These are phyloP conservation scores for Heliocidaris tuberculata DNA, from an alignment of 35 echinoderm and acorn worm genomes.

Conservation along the genomic window DNA sequence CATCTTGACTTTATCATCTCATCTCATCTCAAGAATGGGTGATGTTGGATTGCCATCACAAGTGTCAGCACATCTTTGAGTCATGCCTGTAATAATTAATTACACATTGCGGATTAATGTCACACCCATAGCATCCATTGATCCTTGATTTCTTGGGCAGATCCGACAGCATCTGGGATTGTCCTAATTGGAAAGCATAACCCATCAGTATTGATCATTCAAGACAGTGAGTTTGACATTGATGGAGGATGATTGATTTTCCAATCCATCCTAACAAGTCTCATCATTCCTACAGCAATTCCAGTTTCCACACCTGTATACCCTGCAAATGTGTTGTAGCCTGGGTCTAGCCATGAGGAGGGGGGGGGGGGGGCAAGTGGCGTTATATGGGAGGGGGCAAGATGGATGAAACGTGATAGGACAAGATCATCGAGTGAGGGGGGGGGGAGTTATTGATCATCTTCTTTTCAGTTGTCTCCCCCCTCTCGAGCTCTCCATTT, in stretches of 20 bases:
- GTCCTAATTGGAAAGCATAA: neutral
- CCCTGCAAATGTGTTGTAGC: neutral
- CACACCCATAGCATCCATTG: neutral
- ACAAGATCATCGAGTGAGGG: neutral
- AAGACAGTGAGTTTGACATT: neutral
- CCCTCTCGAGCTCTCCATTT: no score
- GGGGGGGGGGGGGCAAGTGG: neutral
- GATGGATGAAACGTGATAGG: neutral
- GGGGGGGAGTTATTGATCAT: neutral
- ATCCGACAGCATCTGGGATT: neutral
- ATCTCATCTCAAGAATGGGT: no score
- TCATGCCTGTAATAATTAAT: neutral
- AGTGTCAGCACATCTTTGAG: neutral
- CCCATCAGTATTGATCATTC: neutral
- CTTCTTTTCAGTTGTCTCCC: no score
- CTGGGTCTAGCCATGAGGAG: neutral
- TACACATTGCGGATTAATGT: neutral
- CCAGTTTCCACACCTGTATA: neutral
- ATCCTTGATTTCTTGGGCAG: neutral
- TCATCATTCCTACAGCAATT: neutral
- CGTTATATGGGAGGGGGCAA: neutral
- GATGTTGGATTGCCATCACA: neutral
- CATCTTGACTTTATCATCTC: no score
- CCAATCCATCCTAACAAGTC: neutral
- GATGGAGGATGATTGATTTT: neutral